Conservation (phyloP, 2,113 vertebrate genomes). For the Lichenostomus cassidix region DNA sequence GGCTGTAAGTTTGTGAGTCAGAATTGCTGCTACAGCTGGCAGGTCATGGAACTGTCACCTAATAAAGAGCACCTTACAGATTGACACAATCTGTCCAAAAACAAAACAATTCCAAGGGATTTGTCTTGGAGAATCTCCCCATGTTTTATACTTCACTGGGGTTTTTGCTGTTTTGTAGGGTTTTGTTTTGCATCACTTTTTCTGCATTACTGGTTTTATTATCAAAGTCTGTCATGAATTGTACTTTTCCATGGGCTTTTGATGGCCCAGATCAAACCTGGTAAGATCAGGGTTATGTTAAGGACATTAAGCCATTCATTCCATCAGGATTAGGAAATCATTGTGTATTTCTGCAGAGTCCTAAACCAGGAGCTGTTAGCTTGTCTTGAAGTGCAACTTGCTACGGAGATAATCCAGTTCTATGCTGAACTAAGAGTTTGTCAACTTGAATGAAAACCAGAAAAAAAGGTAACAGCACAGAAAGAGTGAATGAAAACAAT, state of each 20-base stretch:
- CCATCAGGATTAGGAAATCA: background rate
- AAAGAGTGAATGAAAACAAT: background rate
- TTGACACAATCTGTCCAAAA: background rate
- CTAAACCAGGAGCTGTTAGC: background rate
- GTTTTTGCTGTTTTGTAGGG: background rate
- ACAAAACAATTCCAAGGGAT: background rate
- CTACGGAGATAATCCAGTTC: background rate
- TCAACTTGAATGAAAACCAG: background rate
- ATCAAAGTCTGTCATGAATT: background rate
- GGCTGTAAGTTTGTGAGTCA: background rate
- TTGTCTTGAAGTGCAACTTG: background rate
- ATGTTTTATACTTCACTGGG: background rate
- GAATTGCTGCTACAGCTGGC: background rate
- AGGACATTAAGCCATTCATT: background rate
- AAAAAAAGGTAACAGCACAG: background rate
- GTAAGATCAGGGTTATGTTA: background rate
- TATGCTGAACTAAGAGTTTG: background rate
- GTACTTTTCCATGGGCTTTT: background rate
- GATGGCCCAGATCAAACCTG: background rate
- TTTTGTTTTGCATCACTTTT: background rate
- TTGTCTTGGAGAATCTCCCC: background rate
- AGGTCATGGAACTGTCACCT: background rate
- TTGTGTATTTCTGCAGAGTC: background rate
- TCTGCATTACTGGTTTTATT: background rate
- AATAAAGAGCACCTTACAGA: background rate